Evolutionary conservation across 2,113 vertebrate genomes (phyloP), one percentile per base, ranked within the genome.

Genomic region (Symphodus melops): DNA sequence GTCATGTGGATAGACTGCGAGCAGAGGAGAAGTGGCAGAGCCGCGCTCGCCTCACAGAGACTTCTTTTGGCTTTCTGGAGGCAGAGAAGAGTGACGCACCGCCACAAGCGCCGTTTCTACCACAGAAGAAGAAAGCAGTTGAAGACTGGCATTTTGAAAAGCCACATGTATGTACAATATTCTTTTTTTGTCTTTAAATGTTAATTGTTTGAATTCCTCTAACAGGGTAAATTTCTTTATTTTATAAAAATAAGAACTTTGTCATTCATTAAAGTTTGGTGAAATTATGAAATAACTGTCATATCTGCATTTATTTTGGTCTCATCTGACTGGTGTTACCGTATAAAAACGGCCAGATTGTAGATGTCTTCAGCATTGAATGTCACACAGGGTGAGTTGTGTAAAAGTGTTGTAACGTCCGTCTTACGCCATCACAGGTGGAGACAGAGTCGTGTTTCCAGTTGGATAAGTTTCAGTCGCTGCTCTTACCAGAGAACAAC

Each of bases 401-500:
- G 39, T 9, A 10, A 13, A 44, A n/a, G 63, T 39, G 25, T 14
- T 25, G 2, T 64, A 2, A 52, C 4, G 23, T 51, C 21, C 28
- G 19, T 49, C 25, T 41, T 8, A 9, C 41, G 48, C 33, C 48
- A 0, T 49, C 33, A 23, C 84, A 93, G 84, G 76, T 91, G 1
- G 95, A 96, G 82, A 80, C 77, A 0, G 79, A 12, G 17, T 95
- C 94, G 0, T 95, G 89, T 51, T 94, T 94, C 74, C 87, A 89
- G 55, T 70, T 94, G 75, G 90, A 91, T 21, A 72, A 62, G 25
- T 94, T 95, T 60, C 37, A 86, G n/a, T 97, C 94, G 0, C 65
- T 94, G 66, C 92, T 98, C 48, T 81, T 98, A 79, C 93, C 94
- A 0, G 89, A 94, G 4, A 94, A 94, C 83, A 98, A 97, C 77